Evolutionary conservation across 2,888 invertebrate genomes (phyloP).

Genomic region (Orgyia antiqua): DNA sequence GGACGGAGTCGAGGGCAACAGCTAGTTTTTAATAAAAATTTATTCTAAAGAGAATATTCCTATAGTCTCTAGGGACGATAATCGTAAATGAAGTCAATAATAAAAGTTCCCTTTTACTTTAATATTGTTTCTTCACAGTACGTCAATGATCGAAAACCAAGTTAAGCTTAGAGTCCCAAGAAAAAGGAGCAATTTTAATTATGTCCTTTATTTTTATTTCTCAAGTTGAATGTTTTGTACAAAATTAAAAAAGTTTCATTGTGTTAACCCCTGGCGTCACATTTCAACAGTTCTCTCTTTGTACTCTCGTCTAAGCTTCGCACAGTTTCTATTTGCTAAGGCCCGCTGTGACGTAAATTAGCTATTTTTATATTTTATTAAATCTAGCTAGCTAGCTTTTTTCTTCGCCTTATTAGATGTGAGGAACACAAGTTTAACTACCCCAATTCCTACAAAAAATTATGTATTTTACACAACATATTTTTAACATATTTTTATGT

Average conservation of each 20-base stretch:
- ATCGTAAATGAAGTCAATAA: too few relatives aligned
- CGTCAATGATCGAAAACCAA: constrained; percentile 1
- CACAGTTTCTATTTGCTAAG: constrained; percentile 20
- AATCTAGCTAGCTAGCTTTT: too few relatives aligned
- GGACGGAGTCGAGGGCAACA: too few relatives aligned
- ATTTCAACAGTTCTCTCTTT: constrained; percentile 35
- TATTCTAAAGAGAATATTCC: too few relatives aligned
- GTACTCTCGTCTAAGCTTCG: constrained; percentile 18
- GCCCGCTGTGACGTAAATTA: constrained; percentile 13
- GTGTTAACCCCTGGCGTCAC: constrained; percentile 34
- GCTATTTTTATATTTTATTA: constrained; percentile 4
- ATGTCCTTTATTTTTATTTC: constrained; percentile 19
- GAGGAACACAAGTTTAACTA: too few relatives aligned
- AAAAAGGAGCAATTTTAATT: constrained; percentile 13
- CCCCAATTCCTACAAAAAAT: too few relatives aligned
- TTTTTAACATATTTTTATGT: too few relatives aligned
- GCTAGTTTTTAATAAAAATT: too few relatives aligned
- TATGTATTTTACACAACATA: too few relatives aligned
- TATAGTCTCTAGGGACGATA: too few relatives aligned
- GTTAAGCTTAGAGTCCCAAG: constrained; percentile 1
- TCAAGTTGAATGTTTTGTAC: constrained; percentile 27
- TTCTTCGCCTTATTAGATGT: too few relatives aligned
- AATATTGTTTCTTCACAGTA: background rate
- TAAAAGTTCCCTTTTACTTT: background rate
- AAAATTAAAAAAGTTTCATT: constrained; percentile 58